Evolutionary conservation across 2,888 invertebrate genomes (phyloP).

Genomic region (Rhamnusium bicolor): DNA sequence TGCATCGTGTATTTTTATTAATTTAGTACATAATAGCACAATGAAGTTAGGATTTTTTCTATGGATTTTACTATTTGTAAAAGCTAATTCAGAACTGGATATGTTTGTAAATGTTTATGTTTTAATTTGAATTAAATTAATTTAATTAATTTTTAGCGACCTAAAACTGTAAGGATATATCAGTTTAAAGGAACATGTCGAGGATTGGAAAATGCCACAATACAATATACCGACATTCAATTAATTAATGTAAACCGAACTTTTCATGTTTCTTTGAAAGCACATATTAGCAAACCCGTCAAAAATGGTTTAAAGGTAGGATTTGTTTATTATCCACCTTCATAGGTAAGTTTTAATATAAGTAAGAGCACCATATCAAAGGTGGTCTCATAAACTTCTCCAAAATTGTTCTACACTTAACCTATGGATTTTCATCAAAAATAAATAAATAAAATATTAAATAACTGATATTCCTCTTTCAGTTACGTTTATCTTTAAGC

Average conservation of each 20-base stretch:
- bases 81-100: not conserved
- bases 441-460: not conserved
- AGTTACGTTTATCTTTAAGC: conserved; percentile 54
- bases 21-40: not conserved
- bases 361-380: too few relatives aligned
- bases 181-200: conserved; percentile 53
- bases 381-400: too few relatives aligned
- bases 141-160: conserved; percentile 40
- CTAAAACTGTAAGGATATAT: conserved; percentile 54
- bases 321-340: too few relatives aligned
- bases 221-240: conserved; percentile 49
- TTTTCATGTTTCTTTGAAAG: conserved; percentile 49
- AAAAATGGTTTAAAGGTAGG: not conserved
- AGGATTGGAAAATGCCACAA: conserved; percentile 46
- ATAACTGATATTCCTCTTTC: conserved; percentile 32
- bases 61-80: not conserved
- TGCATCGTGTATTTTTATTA: not conserved
- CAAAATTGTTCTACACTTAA: too few relatives aligned
- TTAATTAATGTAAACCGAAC: conserved; percentile 47
- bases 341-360: too few relatives aligned
- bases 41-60: not conserved
- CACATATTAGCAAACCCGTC: conserved; percentile 35
- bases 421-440: not conserved
- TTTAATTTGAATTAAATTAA: not conserved
- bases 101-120: conserved; percentile 1